Base-by-base conservation (phyloP, 2,797 vertebrate genomes). In the Coreius guichenoti region DNA sequence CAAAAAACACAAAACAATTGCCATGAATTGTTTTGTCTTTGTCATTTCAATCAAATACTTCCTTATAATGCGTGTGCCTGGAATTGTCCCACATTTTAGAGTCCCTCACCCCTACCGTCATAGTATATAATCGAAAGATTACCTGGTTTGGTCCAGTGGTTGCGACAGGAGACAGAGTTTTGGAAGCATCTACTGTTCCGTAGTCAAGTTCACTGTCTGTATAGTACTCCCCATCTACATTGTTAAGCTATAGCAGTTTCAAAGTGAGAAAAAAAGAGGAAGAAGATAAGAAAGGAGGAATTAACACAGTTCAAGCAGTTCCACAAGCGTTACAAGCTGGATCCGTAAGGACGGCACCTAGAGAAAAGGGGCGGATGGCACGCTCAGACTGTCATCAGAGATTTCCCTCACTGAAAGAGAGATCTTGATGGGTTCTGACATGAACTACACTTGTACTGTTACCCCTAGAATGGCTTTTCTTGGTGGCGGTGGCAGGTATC, bases 201-300 rank as follows among this genome's bases (percentile, higher is more conserved):
- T 98, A 99, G 93, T 97, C 90, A 90, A 90, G 90, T 88, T 94
- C 96, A 95, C 70, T 92, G 90, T 95, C 94, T 94, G 96, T 96
- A 94, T 93, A 97, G 93, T 97, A 98, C 90, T 97, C 96, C 92
- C 96, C 96, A 91, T 98, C 96, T 93, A 99, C 93, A 93, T 95
- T 90, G 85, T 98, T 99, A 93, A 95, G 96, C 98, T 99, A 94
- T 92, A 80, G 89, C 84, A 84, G 85, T 65, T 90, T 93, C 90
- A 93, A 93, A 93, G 91, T 92, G 92, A 92, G 94, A 93, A 91
- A 94, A 91, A 93, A 94, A 91, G 93, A 94, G 92, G 94, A 93
- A 93, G 84, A 94, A 92, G 89, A 92, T 85, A 86, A 88, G 86
- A 90, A 87, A 85, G 76, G 72, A 89, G 82, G 79, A 91, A 94